Percentiles rank a stretch among this genome's conserved stretches.
phyloP scores from a whole-genome alignment of 2,888 invertebrate species.

The Lasioglossum malachurum region DNA sequence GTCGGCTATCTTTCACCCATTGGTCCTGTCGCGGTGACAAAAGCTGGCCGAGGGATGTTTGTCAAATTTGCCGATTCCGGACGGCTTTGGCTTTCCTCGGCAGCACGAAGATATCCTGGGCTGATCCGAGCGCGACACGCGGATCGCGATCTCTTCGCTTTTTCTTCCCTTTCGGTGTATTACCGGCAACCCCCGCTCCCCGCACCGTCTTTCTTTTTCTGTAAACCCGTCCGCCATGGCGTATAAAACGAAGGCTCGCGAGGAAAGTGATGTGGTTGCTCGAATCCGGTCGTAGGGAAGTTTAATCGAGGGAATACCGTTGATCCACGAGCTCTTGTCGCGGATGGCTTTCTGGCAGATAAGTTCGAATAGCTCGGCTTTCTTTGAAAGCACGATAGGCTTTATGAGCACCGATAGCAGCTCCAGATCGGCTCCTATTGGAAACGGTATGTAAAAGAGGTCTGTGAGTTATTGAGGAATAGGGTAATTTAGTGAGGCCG shows the following conservation, averaged over 20 bases:
- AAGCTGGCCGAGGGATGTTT: conserved; percentile 48
- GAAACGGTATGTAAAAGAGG: conserved; percentile 33
- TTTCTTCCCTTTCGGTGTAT: conserved; percentile 17
- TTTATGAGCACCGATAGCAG: conserved; percentile 32
- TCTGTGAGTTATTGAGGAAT: conserved; percentile 4
- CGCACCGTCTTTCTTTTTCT: neutral
- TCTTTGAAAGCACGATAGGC: conserved; percentile 30
- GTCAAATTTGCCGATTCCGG: conserved; percentile 51
- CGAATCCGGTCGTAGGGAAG: conserved; percentile 29
- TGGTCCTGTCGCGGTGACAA: conserved; percentile 49
- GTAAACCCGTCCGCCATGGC: neutral
- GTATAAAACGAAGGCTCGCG: neutral
- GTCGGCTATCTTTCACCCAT: conserved; percentile 48
- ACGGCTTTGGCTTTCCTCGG: conserved; percentile 24
- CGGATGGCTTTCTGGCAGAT: conserved; percentile 37
- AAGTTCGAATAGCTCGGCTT: conserved; percentile 32
- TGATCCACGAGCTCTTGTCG: conserved; percentile 42
- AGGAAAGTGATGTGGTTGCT: conserved; percentile 10
- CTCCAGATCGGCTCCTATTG: neutral
- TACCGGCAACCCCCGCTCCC: neutral
- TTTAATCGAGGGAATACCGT: conserved; percentile 53
- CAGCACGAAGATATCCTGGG: conserved; percentile 1
- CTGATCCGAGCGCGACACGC: conserved; percentile 13
- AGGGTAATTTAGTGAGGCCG: neutral
- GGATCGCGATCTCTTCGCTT: conserved; percentile 18